A percentile compares a stretch with the other conserved stretches of the same genome.
phyloP scores from a whole-genome alignment of 2,797 vertebrate species.

The Dermochelys coriacea region DNA sequence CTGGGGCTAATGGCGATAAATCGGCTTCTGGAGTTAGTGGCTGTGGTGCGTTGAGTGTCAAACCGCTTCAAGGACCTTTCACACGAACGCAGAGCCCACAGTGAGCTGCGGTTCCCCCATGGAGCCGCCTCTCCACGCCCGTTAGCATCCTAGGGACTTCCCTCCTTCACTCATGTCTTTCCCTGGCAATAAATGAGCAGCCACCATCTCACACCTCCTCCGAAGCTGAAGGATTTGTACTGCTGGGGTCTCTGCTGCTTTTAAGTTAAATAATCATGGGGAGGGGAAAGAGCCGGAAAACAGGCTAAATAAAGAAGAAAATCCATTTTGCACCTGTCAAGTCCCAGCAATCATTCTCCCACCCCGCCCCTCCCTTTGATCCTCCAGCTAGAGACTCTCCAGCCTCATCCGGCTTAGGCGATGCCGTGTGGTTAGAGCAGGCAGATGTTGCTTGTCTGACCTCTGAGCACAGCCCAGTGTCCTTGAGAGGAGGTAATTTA shows the following conservation, averaged over 20 bases:
- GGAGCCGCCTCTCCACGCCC: neutral
- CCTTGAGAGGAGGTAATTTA: constrained; percentile 72
- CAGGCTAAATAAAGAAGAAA: constrained; percentile 72
- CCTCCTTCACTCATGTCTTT: neutral
- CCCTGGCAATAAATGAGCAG: accelerated
- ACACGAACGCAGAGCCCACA: too few relatives aligned
- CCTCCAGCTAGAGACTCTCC: neutral
- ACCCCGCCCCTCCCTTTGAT: constrained; percentile 43
- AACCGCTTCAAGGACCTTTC: too few relatives aligned
- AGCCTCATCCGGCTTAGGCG: constrained; percentile 42
- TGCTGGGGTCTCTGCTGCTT: constrained; percentile 35
- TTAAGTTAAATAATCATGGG: constrained; percentile 57
- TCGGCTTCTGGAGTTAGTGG: neutral
- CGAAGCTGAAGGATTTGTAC: neutral
- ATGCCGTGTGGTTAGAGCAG: constrained; percentile 2
- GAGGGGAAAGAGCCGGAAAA: constrained; percentile 25
- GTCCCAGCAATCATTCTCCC: constrained; percentile 66
- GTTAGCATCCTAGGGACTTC: neutral
- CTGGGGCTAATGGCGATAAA: neutral
- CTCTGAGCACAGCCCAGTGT: constrained; percentile 50
- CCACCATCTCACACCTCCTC: too few relatives aligned
- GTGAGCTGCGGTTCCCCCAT: neutral
- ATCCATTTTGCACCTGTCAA: constrained; percentile 73
- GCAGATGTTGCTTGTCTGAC: constrained; percentile 41
- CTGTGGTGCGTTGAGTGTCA: neutral